These are phyloP conservation scores for Thaleichthys pacificus DNA, from an alignment of 2,797 vertebrate species.

Conservation along the genomic window DNA sequence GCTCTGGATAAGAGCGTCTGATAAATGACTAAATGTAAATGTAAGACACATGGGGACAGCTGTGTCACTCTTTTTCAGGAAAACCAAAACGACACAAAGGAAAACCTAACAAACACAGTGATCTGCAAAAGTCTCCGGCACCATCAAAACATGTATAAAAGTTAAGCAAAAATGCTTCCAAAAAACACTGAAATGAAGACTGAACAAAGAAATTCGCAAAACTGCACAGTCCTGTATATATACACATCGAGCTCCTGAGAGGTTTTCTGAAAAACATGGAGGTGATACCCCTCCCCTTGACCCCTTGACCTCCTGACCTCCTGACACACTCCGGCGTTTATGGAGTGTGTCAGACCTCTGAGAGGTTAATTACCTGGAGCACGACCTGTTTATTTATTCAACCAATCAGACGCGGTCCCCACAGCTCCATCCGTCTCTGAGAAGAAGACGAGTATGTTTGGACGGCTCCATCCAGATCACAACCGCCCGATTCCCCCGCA, in stretches of 20 bases:
- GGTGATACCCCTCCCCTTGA: too few species aligned
- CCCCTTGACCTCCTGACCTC: neutral
- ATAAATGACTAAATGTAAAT: too few species aligned
- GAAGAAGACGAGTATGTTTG: neutral
- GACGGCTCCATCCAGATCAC: neutral
- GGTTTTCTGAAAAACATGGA: neutral
- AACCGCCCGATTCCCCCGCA: neutral
- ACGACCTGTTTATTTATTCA: conserved; percentile 77
- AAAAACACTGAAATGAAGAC: too few species aligned
- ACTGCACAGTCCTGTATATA: neutral
- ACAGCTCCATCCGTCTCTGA: neutral
- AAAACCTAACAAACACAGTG: too few species aligned
- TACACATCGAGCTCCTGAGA: neutral
- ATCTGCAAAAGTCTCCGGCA: too few species aligned
- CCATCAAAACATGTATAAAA: too few species aligned
- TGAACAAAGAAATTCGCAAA: too few species aligned
- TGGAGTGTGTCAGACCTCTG: conserved; percentile 65
- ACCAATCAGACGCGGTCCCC: conserved; percentile 19
- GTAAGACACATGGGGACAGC: too few species aligned
- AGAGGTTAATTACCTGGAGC: conserved; percentile 74
- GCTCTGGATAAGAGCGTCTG: too few species aligned
- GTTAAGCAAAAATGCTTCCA: too few species aligned
- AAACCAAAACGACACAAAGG: too few species aligned
- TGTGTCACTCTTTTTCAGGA: too few species aligned
- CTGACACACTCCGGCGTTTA: conserved; percentile 43